Evolutionary conservation across 2,113 vertebrate species (phyloP).

Genomic region (Bos indicus): DNA sequence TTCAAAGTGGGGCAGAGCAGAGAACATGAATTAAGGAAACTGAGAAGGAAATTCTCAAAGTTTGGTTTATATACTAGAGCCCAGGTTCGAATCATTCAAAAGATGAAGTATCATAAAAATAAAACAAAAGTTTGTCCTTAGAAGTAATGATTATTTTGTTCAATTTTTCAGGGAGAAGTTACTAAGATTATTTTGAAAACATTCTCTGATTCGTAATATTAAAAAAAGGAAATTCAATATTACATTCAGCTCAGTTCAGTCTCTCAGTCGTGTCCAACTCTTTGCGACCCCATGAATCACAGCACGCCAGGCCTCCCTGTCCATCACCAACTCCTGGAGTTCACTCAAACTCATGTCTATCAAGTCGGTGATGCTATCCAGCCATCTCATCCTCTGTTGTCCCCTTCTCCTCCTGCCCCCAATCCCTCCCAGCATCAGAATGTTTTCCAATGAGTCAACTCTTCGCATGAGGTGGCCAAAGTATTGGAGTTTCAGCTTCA

Average conservation of each 20-base stretch:
- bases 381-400: no score
- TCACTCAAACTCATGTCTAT: no score
- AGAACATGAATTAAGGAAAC: background rate
- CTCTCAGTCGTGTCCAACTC: fast-evolving
- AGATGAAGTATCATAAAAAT: background rate
- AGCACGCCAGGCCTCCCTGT: no score
- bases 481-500: no score
- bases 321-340: no score
- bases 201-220: background rate
- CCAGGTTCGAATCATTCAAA: background rate
- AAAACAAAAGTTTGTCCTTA: background rate
- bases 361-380: no score
- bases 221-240: background rate
- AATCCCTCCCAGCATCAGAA: no score
- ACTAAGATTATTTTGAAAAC: background rate
- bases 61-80: background rate
- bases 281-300: no score
- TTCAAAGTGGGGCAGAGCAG: background rate
- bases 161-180: background rate
- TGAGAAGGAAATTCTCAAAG: background rate
- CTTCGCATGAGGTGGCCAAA: no score
- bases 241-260: background rate
- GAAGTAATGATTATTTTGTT: background rate
- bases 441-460: no score
- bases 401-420: no score